Evolutionary conservation across 2,113 vertebrate species (phyloP), one percentile per base, ranked within the genome.

Genomic region (Tetraodon nigroviridis): DNA sequence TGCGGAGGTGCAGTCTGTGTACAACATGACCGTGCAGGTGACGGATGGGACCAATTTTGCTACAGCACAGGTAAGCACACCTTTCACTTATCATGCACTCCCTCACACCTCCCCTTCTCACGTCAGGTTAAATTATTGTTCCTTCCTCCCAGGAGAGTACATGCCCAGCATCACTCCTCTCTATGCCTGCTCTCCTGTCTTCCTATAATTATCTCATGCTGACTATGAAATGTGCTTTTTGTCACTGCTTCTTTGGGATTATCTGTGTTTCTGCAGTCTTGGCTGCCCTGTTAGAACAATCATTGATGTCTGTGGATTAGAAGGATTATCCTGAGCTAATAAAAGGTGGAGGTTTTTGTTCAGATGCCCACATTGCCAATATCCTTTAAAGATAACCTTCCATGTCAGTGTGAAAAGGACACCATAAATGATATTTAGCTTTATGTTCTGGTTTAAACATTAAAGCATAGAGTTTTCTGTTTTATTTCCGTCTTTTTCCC

Each of bases 1-100:
- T 65, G 94, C 96, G 29, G 97, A 99, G 82, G 84, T 90, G 67
- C 93, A 94, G 81, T 95, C 94, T 6, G 63, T 92, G 62, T 99
- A 96, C 86, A 97, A 98, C 78, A 92, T 99, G 93, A 97, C 91
- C 2, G 89, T 99, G 69, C 95, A 95, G 79, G 97, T 96, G 88
- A 98, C 97, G 54, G 97, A 99, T 82, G 97, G 97, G 66, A 96
- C 93, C 70, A 95, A 92, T 73, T 75, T 91, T 59, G 95, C 95
- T 78, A 91, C 89, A 24, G 90, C 95, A 69, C 95, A 98, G 96
- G 97, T 98, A 91, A 44, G 47, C 58, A 16, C 56, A 57, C 54
- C 54, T 65, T 61, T 57, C 48, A 81, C 75, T 75, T 73, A 65
- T 75, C 62, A 62, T 54, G 46, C 63, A 47, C 62, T 4, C 21